Evolutionary conservation across 2,888 invertebrate genomes (phyloP), one percentile per base, ranked within the genome.

Genomic region (Conistra vaccinii): DNA sequence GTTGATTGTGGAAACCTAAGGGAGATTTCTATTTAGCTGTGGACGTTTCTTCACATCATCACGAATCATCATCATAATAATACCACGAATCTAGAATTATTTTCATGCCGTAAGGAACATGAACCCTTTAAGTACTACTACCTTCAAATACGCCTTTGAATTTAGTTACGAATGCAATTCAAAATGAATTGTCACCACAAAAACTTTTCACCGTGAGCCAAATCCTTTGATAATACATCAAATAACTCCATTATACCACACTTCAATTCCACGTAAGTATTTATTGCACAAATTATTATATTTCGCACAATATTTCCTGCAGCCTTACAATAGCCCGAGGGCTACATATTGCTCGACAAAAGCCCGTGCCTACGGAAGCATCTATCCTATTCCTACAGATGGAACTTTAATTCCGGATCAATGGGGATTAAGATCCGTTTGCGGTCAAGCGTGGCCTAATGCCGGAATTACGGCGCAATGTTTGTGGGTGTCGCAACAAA

Each of bases 401-500:
- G 85, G 87, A 89, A 89, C 88, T 85, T 73, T 83, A 81, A 77
- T 80, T 84, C 87, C 85, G 89, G 88, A 90, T 91, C 88, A 89
- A 68, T 73, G 69, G 55, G 67, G 82, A 86, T 86, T 86, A 87
- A 61, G 75, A 74, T 74, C 61, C 71, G 53, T 66, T 77, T 65
- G 66, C 77, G 86, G 84, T 81, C 78, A 83, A 73, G 79, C 77
- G 74, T 77, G 62, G 62, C 39, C 45, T 70, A 77, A 78, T 85
- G 60, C 70, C 75, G 81, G 85, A 51, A 81, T 83, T 83, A 81
- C 53, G 74, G 68, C 66, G 71, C 80, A 82, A 77, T 90, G 88
- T 91, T 89, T 91, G 90, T 91, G 89, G 92, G 91, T 89, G 92
- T 91, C 85, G 86, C 84, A 80, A 85, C 84, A 83, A 90, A 90